phyloP scores from a whole-genome alignment of 2,888 invertebrate species.

The Hydrotaea cyrtoneurina region DNA sequence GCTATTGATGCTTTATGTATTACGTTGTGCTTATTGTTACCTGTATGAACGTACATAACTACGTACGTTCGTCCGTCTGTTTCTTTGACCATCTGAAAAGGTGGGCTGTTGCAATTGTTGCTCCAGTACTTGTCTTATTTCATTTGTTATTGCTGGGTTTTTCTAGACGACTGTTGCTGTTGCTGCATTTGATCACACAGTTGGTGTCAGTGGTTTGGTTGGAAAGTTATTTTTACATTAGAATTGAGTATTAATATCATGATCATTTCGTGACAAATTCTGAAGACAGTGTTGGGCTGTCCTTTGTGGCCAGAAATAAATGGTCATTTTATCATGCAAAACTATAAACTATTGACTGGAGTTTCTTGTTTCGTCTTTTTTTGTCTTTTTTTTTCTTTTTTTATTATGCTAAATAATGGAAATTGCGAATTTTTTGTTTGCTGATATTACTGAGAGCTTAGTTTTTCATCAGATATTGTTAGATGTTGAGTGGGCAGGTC shows the following conservation, averaged over 20 bases:
- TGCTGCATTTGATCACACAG: conserved; percentile 31
- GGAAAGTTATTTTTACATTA: conserved; percentile 55
- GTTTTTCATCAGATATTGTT: not conserved
- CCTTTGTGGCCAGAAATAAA: conserved; percentile 33
- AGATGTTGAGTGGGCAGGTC: conserved; percentile 9
- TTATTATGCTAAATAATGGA: conserved; percentile 34
- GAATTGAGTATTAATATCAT: conserved; percentile 61
- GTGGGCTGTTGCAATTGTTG: conserved; percentile 45
- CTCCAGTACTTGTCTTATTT: conserved; percentile 49
- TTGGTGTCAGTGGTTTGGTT: conserved; percentile 49
- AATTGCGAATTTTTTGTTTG: conserved; percentile 7
- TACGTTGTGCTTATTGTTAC: conserved; percentile 20
- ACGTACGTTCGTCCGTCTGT: not conserved
- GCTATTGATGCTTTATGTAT: conserved; percentile 36
- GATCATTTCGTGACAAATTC: conserved; percentile 64
- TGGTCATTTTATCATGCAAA: conserved; percentile 60
- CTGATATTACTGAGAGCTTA: not conserved
- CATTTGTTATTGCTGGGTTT: conserved; percentile 33
- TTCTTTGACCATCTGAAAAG: conserved; percentile 12
- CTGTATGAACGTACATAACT: not conserved
- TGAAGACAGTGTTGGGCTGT: conserved; percentile 28
- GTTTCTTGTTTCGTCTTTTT: conserved; percentile 11
- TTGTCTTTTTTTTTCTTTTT: not conserved
- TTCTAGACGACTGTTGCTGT: conserved; percentile 5
- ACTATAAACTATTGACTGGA: conserved; percentile 45